Conservation (phyloP, 2,797 vertebrate species). For the Parauchenoglanis punctatus region DNA sequence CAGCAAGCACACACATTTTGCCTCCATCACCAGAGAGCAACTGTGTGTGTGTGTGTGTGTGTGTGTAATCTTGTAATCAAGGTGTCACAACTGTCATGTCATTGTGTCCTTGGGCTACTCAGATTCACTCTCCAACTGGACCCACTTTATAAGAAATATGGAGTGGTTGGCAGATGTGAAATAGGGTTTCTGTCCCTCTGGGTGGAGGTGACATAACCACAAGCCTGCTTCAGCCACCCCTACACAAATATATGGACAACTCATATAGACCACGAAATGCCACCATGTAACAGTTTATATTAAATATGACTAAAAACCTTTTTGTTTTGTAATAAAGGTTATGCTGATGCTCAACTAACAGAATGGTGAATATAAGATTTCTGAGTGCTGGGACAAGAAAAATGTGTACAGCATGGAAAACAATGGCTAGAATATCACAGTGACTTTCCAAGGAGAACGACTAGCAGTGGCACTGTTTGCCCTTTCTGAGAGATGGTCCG, state of each 20-base stretch:
- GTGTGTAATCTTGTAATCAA: neutral
- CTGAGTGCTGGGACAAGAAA: constrained; percentile 3
- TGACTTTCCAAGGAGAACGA: neutral
- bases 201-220: constrained; percentile 53
- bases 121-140: constrained; percentile 41
- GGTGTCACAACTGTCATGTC: constrained; percentile 44
- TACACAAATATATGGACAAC: neutral
- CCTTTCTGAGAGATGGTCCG: neutral
- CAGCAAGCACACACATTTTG: neutral
- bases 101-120: constrained; percentile 53
- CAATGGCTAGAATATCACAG: neutral
- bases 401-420: neutral
- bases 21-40: neutral
- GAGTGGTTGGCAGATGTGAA: constrained; percentile 60
- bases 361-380: neutral
- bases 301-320: neutral
- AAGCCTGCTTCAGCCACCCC: constrained; percentile 3
- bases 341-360: neutral
- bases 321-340: neutral
- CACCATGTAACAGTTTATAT: neutral
- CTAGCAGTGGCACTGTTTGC: neutral
- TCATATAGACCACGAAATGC: neutral
- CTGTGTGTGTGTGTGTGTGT: neutral
- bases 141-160: constrained; percentile 60
- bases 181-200: constrained; percentile 64